Conservation (phyloP, 2,113 vertebrate species). For the human (Homo sapiens) region GRCh38 chr20:8874501-8875000, state of each 20-base stretch:
- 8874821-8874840: neutral
- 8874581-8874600: neutral
- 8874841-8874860: neutral
- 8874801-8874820: neutral
- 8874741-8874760: neutral
- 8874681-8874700: neutral
- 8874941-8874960: neutral
- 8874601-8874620: neutral
- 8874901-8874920: neutral
- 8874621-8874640: conserved; percentile 31
- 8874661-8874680: neutral
- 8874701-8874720: neutral
- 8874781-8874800: neutral
- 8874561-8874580: neutral
- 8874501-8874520: neutral
- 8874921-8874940: neutral
- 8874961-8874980: neutral
- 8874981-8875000: too few species aligned
- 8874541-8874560: neutral
- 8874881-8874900: neutral
- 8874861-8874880: neutral
- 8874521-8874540: neutral
- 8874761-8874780: neutral
- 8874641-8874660: neutral
- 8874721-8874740: neutral